Percentiles rank a stretch among this genome's conserved stretches.
Conservation (phyloP, 2,797 vertebrate species). For the Tachyglossus aculeatus region DNA sequence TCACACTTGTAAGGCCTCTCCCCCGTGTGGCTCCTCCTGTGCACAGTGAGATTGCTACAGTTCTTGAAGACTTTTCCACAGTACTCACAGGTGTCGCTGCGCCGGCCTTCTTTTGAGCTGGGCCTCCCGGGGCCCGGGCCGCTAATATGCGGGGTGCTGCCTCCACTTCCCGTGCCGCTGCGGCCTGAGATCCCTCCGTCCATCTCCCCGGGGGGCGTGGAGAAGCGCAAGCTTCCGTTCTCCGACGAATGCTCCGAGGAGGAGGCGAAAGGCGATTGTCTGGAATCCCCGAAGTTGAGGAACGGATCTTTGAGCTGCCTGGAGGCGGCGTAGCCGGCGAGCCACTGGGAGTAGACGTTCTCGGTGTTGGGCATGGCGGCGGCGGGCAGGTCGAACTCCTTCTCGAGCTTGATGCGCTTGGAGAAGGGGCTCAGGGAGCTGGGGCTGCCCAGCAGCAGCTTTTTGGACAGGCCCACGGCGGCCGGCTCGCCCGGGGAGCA, state of each 20-base stretch:
- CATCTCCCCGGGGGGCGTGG: slow-evolving; percentile 96
- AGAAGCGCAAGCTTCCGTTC: slow-evolving; percentile 99
- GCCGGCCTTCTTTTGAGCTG: slow-evolving; percentile 96
- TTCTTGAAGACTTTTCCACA: slow-evolving; percentile 99
- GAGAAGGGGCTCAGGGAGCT: slow-evolving; percentile 96
- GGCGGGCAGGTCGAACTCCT: slow-evolving; percentile 96
- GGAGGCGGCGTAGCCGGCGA: slow-evolving; percentile 95
- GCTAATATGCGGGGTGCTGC: slow-evolving; percentile 98
- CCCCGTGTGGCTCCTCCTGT: slow-evolving; percentile 99
- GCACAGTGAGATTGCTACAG: slow-evolving; percentile 99
- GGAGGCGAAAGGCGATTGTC: slow-evolving; percentile 99
- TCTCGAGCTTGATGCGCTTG: slow-evolving; percentile 98
- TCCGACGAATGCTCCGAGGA: slow-evolving; percentile 99
- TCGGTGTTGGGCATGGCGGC: slow-evolving; percentile 97
- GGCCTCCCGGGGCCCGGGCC: slow-evolving; percentile 91
- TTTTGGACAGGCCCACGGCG: slow-evolving; percentile 95
- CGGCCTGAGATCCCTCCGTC: slow-evolving; percentile 97
- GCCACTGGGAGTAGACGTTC: slow-evolving; percentile 99
- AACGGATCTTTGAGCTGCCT: slow-evolving; percentile 99
- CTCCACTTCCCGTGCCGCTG: slow-evolving; percentile 96
- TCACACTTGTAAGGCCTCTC: slow-evolving; percentile 99
- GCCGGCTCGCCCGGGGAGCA: slow-evolving; percentile 94
- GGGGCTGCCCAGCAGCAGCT: slow-evolving; percentile 96
- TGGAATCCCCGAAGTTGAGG: slow-evolving; percentile 97
- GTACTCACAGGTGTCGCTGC: slow-evolving; percentile 98